Evolutionary conservation across 2,113 vertebrate species (phyloP).

Genomic region (Numenius arquata): DNA sequence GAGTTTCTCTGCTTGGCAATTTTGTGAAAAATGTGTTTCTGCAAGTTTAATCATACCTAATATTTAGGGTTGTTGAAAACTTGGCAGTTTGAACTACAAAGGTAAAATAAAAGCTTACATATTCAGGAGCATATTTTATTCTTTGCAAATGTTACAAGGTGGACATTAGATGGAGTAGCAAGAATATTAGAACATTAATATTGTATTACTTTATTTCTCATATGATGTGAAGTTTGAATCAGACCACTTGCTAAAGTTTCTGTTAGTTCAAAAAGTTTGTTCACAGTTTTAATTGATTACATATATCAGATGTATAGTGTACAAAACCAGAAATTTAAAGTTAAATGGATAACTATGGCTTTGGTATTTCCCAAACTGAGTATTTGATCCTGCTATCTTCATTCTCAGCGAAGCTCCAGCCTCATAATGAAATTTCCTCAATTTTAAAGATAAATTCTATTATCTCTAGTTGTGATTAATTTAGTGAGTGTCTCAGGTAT

Average conservation of each 20-base stretch:
- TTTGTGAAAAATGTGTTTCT: not conserved
- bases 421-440: not conserved
- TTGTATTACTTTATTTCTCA: not conserved
- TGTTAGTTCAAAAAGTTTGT: not conserved
- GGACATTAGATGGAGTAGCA: not conserved
- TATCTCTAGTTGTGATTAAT: not conserved
- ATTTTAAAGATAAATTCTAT: not conserved
- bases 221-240: not conserved
- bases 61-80: not conserved
- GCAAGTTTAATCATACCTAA: not conserved
- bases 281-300: not conserved
- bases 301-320: not conserved
- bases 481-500: not conserved
- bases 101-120: not conserved
- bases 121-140: not conserved
- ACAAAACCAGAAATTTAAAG: not conserved
- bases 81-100: not conserved
- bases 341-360: not conserved
- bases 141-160: not conserved
- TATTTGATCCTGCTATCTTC: not conserved
- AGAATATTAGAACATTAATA: not conserved
- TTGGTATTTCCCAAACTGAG: not conserved
- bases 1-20: not conserved
- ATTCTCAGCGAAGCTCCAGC: not conserved
- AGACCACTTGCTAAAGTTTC: not conserved